Conservation (phyloP, 2,113 vertebrate genomes). For the Petromus typicus region DNA sequence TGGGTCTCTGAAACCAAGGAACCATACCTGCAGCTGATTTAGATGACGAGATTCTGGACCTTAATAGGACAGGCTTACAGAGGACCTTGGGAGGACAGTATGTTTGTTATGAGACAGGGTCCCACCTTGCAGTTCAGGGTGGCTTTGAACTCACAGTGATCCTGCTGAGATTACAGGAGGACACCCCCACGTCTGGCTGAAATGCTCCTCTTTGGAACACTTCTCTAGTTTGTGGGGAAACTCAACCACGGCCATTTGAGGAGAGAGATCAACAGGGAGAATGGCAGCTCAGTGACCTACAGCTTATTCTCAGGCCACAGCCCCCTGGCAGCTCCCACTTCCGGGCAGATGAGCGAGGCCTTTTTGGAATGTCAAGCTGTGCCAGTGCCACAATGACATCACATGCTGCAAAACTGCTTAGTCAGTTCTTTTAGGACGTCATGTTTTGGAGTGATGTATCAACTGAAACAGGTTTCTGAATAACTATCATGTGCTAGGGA, state of each 20-base stretch:
- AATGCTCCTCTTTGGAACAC: background rate
- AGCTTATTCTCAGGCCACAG: background rate
- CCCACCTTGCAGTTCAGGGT: background rate
- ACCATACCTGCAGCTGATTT: background rate
- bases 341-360: background rate
- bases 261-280: background rate
- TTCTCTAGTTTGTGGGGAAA: background rate
- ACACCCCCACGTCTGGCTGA: background rate
- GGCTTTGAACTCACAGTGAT: background rate
- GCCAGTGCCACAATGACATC: background rate
- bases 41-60: conserved; percentile 14
- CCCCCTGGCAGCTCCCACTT: background rate
- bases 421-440: background rate
- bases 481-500: background rate
- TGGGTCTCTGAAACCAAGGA: background rate
- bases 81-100: background rate
- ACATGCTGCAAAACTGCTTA: background rate
- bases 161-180: background rate
- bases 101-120: background rate
- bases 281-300: background rate
- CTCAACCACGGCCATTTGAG: background rate
- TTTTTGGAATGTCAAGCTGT: conserved; percentile 20
- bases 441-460: background rate
- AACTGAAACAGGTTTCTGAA: background rate
- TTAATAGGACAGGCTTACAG: background rate